Percentiles rank a stretch among this genome's conserved stretches.
phyloP scores from a whole-genome alignment of 2,888 invertebrate genomes.

The Orthosia gothica region DNA sequence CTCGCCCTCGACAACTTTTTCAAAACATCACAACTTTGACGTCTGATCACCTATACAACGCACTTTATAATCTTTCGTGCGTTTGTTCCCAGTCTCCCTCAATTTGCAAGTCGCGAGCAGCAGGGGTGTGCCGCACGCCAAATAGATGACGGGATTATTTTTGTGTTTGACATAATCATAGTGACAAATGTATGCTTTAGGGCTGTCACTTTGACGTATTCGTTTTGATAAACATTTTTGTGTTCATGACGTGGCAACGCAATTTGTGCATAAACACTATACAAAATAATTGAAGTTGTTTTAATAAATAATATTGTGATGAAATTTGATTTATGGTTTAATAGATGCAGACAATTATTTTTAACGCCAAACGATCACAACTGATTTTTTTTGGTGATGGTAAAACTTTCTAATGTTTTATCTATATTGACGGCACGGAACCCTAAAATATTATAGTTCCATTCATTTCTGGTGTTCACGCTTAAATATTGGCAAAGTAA shows the following conservation, averaged over 20 bases:
- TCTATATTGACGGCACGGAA: neutral
- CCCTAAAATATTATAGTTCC: slow-evolving; percentile 24
- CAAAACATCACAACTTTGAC: slow-evolving; percentile 86
- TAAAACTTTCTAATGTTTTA: neutral
- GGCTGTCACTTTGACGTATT: slow-evolving; percentile 85
- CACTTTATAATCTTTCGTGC: slow-evolving; percentile 87
- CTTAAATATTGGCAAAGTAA: slow-evolving; percentile 61
- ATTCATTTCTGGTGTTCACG: slow-evolving; percentile 26
- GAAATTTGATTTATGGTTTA: slow-evolving; percentile 7
- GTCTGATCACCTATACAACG: slow-evolving; percentile 89
- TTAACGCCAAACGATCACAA: neutral
- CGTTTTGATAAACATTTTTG: slow-evolving; percentile 76
- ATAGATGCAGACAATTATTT: neutral
- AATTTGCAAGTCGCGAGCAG: slow-evolving; percentile 87
- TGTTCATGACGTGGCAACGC: slow-evolving; percentile 69
- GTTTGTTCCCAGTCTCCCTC: slow-evolving; percentile 83
- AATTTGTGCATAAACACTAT: slow-evolving; percentile 53
- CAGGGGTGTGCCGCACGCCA: slow-evolving; percentile 89
- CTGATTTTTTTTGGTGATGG: neutral
- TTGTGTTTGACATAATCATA: slow-evolving; percentile 92
- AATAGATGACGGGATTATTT: slow-evolving; percentile 91
- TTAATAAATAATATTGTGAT: neutral
- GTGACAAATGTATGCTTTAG: slow-evolving; percentile 90
- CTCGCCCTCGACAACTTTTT: slow-evolving; percentile 84
- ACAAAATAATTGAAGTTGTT: neutral